Evolutionary conservation across 2,888 invertebrate species (phyloP).

Genomic region (Cheilosia variabilis): DNA sequence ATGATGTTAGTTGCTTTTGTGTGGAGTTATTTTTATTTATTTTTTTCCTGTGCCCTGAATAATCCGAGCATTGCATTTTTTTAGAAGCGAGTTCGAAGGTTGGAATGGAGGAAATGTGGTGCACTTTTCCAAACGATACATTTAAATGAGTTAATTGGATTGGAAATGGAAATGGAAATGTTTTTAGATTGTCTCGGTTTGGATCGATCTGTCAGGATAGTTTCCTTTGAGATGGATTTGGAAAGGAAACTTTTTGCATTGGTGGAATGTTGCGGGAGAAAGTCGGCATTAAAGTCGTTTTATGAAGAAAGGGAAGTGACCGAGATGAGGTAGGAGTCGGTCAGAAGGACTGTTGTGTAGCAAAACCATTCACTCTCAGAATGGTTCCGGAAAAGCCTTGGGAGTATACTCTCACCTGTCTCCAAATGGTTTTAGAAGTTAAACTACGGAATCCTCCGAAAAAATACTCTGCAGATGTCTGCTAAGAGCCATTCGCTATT

Average conservation of each 20-base stretch:
- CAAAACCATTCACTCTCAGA: no score
- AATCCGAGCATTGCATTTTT: constrained; percentile 35
- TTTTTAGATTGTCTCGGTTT: constrained; percentile 6
- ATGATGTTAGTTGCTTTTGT: constrained; percentile 13
- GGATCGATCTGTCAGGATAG: constrained; percentile 3
- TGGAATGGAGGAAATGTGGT: constrained; percentile 45
- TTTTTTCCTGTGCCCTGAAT: constrained; percentile 13
- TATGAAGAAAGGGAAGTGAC: no score
- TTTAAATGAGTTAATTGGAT: constrained; percentile 62
- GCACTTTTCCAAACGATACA: constrained; percentile 17
- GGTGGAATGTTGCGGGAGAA: background rate
- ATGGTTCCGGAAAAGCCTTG: no score
- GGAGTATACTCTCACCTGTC: no score
- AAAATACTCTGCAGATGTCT: no score
- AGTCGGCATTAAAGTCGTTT: no score
- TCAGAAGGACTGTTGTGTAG: no score
- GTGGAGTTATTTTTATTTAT: background rate
- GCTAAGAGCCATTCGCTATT: no score
- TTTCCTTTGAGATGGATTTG: background rate
- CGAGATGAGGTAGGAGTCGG: no score
- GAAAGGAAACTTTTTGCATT: background rate
- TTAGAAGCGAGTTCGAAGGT: constrained; percentile 37
- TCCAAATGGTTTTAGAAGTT: no score
- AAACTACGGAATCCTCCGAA: no score
- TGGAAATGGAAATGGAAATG: constrained; percentile 50